Evolutionary conservation across 2,888 invertebrate genomes (phyloP), one percentile per base, ranked within the genome.

Genomic region (Siphlonurus alternatus): DNA sequence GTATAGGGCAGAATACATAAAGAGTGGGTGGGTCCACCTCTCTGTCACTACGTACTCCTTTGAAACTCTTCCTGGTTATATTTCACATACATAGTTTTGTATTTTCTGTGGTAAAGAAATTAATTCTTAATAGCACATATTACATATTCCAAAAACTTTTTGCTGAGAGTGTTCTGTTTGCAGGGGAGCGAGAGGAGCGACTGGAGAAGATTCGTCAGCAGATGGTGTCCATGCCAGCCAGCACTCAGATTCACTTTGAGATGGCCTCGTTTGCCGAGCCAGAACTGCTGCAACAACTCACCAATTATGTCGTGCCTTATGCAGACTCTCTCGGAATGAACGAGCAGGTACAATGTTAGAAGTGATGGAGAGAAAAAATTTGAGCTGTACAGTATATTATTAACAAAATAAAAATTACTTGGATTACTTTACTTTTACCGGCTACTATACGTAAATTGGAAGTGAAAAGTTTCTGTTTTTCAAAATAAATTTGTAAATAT

Each of bases 291-390:
- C 76, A 80, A 64, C 83, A 87, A 61, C 74, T 92, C 0, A 80
- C 83, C 0, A 79, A 83, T 2, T 79, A 82, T 69, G 80, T 92
- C 0, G 77, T 91, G 66, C 87, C 88, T 0, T 85, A 82, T 71
- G 82, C 87, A 0, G 89, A 92, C 72, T 91, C 91, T 0, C 77
- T 91, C 2, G 92, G 92, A 2, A 90, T 91, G 89, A 92, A 92
- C 71, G 92, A 92, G 72, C 91, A 92, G 75, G 73, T 73, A 63
- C n/a, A n/a, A n/a, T n/a, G n/a, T n/a, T n/a, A n/a, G 63, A 65
- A 25, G 1, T 7, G 38, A 53, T 20, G 1, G 2, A 1, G 18
- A 5, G 2, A 23, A 18, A 18, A 24, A 20, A n/a, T 53, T 61
- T 65, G 23, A 25, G 51, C 23, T 38, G 25, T 63, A 19, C 5